phyloP scores from a whole-genome alignment of 2,797 vertebrate genomes.

The Agapornis canus region DNA sequence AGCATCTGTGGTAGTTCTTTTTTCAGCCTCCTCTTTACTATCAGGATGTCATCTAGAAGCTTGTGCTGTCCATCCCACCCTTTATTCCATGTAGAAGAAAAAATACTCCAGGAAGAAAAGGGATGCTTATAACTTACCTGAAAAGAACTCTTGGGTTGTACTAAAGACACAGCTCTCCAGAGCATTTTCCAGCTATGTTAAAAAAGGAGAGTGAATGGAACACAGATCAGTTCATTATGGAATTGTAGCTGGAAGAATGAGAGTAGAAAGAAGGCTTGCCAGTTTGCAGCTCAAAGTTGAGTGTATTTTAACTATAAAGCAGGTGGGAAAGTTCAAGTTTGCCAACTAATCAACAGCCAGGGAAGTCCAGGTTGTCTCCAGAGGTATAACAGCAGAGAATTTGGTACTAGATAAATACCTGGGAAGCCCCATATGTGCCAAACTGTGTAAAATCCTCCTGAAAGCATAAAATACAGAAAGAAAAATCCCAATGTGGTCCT shows the following conservation, averaged over 20 bases:
- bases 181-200: background rate
- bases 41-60: background rate
- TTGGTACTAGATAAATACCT: background rate
- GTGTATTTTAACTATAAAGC: background rate
- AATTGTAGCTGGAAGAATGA: background rate
- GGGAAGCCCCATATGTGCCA: background rate
- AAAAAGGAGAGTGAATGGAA: background rate
- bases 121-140: conserved; percentile 25
- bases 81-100: background rate
- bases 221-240: background rate
- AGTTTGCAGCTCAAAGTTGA: background rate
- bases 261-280: background rate
- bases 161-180: background rate
- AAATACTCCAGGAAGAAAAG: background rate
- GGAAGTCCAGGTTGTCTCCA: background rate
- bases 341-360: background rate
- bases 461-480: background rate
- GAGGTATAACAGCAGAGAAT: background rate
- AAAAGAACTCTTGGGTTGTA: background rate
- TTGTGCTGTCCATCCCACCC: background rate
- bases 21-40: background rate
- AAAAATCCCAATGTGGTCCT: background rate
- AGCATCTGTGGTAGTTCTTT: background rate
- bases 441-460: background rate
- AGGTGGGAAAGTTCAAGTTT: background rate